Evolutionary conservation across 92 coral and sea anemone genomes (phyloP), one percentile per base, ranked within the genome.

Genomic region (Montipora capitata): DNA sequence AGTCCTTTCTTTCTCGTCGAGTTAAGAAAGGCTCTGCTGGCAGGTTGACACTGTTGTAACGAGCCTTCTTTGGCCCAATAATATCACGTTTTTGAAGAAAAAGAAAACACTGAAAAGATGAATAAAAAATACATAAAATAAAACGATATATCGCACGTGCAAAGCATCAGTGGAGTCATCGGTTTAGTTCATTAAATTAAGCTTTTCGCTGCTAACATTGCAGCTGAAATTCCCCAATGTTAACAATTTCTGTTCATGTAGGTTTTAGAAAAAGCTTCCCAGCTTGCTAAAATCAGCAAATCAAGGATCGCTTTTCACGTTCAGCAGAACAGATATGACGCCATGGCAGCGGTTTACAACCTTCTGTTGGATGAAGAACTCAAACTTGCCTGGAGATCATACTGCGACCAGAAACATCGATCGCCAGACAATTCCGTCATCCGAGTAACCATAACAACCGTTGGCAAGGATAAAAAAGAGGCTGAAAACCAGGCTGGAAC

Each of bases 341-440:
- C 98, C 45, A 79, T 96, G 2, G 92, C 94, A 13, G 98, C 97
- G 8, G 94, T 96, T 15, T 96, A 96, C 68, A 87, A 94, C 78
- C 89, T 96, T 16, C 48, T 94, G 5, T 63, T 97, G 45, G 97
- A 96, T 71, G 96, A 96, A 58, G 96, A 96, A 86, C 76, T 88
- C 66, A 87, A 91, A 43, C 74, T 82, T 6, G 78, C 41, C 10
- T 76, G 45, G 35, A 45, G n/a, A 16, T 27, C 72, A 18, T 16
- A 76, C 57, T 6, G 11, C 38, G 80, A 20, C n/a, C 13, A 8
- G 14, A 38, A 42, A 15, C 5, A 13, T 7, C 49, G 49, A 0
- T 3, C 35, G 9, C 41, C 49, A 58, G 66, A 49, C 8, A 12
- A 38, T 52, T 74, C 67, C 3, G 16, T 64, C 41, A 85, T 85